Evolutionary conservation across 2,888 invertebrate species (phyloP), one percentile per base, ranked within the genome.

Genomic region (Dynastes tityus): DNA sequence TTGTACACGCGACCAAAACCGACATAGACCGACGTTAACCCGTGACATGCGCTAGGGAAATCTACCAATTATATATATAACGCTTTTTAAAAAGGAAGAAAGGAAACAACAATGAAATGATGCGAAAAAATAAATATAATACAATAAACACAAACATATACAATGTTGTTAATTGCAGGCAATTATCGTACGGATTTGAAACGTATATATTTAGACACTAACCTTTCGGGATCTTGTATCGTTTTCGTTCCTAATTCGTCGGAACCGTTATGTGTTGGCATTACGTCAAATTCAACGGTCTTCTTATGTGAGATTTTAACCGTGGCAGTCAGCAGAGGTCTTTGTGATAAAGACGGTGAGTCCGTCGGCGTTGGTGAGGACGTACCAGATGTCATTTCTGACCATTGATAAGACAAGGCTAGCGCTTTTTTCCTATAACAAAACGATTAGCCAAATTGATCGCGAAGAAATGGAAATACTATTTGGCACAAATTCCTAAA

Each of bases 321-420:
- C 40, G 78, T 75, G 61, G 82, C 81, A 16, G 83, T 83, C 58
- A 86, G 82, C 67, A 87, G 82, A n/a, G 86, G 86, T 77, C 86
- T 82, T 80, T 86, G 86, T 22, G 84, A 83, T 79, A 86, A 82
- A 71, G 86, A 85, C 81, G 87, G 87, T 75, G 86, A 86, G 80
- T 87, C 86, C 68, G 85, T 85, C 73, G 86, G 86, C 65, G 85
- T 85, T 68, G 86, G 86, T 32, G 87, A 85, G 76, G 85, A 84
- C 58, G 87, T 86, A 73, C 85, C 86, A 65, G 87, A 86, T 76
- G 87, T 86, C 86, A 86, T 86, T 73, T 80, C 80, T 82, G 8
- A 63, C 73, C 79, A 16, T 40, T 63, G 11, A 70, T 40, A 22
- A 40, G 11, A 70, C 22, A 22, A 40, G 40, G 51, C 70, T 76